Percentiles rank a stretch among this genome's conserved stretches.
These are phyloP conservation scores for Ondatra zibethicus DNA, from an alignment of 2,113 vertebrate genomes.

Conservation along the genomic window DNA sequence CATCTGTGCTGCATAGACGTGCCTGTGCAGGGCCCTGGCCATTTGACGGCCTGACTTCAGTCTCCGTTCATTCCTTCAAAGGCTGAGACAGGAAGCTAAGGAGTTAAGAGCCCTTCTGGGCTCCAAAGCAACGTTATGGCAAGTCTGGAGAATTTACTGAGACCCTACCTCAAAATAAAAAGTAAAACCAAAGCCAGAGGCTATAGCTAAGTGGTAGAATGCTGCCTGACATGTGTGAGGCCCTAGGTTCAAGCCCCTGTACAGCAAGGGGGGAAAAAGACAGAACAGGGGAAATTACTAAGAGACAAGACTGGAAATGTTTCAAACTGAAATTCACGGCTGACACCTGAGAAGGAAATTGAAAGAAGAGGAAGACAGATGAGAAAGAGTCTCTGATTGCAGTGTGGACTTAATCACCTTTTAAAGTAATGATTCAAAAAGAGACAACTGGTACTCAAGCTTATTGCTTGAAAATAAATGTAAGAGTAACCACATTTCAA, in stretches of 20 bases:
- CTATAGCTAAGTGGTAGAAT: neutral
- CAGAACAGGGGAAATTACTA: neutral
- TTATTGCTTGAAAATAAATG: neutral
- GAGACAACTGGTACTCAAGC: neutral
- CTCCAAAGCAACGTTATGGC: neutral
- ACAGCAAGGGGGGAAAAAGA: neutral
- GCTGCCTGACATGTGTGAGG: neutral
- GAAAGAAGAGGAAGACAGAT: neutral
- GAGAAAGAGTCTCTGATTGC: neutral
- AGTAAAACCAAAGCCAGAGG: neutral
- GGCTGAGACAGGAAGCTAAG: neutral
- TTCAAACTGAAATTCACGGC: neutral
- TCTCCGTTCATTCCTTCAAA: neutral
- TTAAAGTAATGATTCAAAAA: neutral
- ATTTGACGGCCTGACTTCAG: neutral
- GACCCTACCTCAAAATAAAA: neutral
- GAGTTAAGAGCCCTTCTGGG: neutral
- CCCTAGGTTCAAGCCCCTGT: neutral
- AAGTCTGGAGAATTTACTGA: neutral
- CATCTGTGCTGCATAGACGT: neutral
- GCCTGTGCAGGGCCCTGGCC: neutral
- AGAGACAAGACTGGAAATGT: no score
- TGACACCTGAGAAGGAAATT: neutral
- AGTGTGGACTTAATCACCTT: neutral
- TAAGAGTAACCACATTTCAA: constrained; percentile 12